Percentiles rank a stretch among this genome's conserved stretches.
These are phyloP conservation scores for Mantis religiosa DNA, from an alignment of 2,888 invertebrate species.

Conservation along the genomic window DNA sequence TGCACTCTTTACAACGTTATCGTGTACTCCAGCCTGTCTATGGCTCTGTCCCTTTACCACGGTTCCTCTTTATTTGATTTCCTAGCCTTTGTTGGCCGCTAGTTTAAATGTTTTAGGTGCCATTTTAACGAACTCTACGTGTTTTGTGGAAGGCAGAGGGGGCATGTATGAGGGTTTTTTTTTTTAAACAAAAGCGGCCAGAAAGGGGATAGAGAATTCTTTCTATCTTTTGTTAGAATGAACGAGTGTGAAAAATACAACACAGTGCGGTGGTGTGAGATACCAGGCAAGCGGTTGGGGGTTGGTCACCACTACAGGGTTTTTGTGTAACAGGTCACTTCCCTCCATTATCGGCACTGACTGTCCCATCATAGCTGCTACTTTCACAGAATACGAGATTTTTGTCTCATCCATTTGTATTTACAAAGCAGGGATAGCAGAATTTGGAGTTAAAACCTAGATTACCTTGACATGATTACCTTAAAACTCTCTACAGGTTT, in stretches of 20 bases:
- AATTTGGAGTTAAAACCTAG: too few species aligned
- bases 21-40: background rate
- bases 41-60: background rate
- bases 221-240: conserved; percentile 1
- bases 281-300: background rate
- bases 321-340: conserved; percentile 4
- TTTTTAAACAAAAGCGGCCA: background rate
- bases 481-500: too few species aligned
- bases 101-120: conserved; percentile 25
- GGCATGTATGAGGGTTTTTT: background rate
- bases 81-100: conserved; percentile 12
- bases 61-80: conserved; percentile 22
- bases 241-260: conserved; percentile 12
- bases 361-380: background rate
- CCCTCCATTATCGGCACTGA: background rate
- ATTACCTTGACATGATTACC: too few species aligned
- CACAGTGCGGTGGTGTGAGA: background rate
- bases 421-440: too few species aligned
- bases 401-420: background rate
- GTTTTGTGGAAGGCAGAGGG: background rate
- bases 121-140: conserved; percentile 20
- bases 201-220: background rate
- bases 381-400: background rate
- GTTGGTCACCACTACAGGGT: background rate
- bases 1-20: background rate